Evolutionary conservation across 2,888 invertebrate genomes (phyloP), one percentile per base, ranked within the genome.

Genomic region (Gastrophysa polygoni): DNA sequence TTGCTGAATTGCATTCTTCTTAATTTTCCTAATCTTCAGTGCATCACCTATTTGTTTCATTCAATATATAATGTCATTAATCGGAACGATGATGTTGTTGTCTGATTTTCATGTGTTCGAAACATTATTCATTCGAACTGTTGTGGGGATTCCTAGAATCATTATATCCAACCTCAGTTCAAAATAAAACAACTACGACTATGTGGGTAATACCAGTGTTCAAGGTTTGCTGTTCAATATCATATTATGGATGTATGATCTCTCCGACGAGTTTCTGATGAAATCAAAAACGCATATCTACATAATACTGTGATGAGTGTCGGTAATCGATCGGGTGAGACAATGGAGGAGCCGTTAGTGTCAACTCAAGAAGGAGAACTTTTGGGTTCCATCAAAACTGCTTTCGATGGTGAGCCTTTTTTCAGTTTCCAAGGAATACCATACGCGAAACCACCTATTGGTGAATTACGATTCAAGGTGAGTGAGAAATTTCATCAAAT

Each of bases 401-500:
- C 78, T 66, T 65, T 66, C 20, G 60, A 72, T n/a, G 78, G 77
- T 14, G 70, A 70, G 10, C 58, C 62, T 43, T 80, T 73, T 66
- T 75, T 73, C 57, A 75, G 77, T 68, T 81, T 81, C 64, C 74
- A 75, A 58, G 80, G 80, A 18, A 78, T 81, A 48, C 81, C 81
- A 0, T 82, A 80, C 56, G 82, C 78, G 1, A 75, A 78, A 70
- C 77, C 82, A 11, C 81, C 82, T 1, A 21, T 80, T 16, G 78
- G 79, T 21, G 65, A 75, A 8, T 70, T 80, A 10, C 70, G 82
- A 71, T 81, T 80, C 72, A 77, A 78, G 74, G 81, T 82, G 73
- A 71, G 67, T 63, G 4, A 24, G 7, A 3, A 24, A 24, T 24
- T 7, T 24, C n/a, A n/a, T n/a, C n/a, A n/a, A n/a, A n/a, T n/a